Evolutionary conservation across 2,888 invertebrate species (phyloP).

Genomic region (Adelphocoris suturalis): DNA sequence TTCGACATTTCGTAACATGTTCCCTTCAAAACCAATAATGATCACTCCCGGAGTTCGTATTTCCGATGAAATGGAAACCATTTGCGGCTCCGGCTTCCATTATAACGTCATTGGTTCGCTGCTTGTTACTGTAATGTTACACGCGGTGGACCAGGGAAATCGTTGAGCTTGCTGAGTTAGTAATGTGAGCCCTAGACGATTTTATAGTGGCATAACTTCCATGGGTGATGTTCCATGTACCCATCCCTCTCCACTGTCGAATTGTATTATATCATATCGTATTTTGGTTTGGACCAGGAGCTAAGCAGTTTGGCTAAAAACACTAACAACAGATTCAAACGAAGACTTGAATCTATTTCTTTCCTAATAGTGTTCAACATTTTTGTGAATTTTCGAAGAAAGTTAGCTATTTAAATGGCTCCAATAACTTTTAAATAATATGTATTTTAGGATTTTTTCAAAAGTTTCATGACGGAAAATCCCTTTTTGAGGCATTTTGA

Average conservation of each 20-base stretch:
- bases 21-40: constrained; percentile 9
- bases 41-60: constrained; percentile 12
- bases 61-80: constrained; percentile 13
- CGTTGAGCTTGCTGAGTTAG: neutral
- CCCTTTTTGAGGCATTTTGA: no score
- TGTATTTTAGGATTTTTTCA: no score
- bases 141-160: neutral
- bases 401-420: no score
- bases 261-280: no score
- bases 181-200: neutral
- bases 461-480: no score
- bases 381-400: no score
- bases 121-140: constrained; percentile 29
- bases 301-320: neutral
- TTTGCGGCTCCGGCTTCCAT: constrained; percentile 17
- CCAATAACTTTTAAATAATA: no score
- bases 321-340: neutral
- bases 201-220: neutral
- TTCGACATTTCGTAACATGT: neutral
- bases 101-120: constrained; percentile 26
- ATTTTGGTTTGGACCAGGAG: neutral
- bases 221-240: neutral
- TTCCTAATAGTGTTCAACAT: no score
- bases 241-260: neutral
- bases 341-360: neutral